These are phyloP conservation scores for Styela plicata DNA, from an alignment of 23 tunicate genomes.

Conservation along the genomic window DNA sequence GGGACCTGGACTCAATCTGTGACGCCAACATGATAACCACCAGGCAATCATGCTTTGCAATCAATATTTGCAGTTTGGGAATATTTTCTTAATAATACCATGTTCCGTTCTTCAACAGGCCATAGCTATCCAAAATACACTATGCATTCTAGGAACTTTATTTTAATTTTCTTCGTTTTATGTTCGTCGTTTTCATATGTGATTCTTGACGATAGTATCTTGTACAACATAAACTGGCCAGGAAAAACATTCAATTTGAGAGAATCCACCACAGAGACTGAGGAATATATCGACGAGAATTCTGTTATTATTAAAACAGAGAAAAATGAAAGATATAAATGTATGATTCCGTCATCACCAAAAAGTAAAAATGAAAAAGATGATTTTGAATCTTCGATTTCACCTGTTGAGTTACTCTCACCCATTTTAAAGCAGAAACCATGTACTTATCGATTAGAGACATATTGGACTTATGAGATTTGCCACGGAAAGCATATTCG, in stretches of 20 bases:
- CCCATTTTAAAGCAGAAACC: constrained; percentile 48
- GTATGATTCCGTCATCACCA: constrained; percentile 55
- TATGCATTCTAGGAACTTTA: too few relatives aligned
- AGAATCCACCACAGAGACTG: background rate
- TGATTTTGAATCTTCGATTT: background rate
- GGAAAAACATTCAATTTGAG: constrained; percentile 10
- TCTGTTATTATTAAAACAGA: constrained; percentile 61
- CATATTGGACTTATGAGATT: constrained; percentile 94
- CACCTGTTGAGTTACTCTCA: constrained; percentile 45
- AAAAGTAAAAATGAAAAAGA: background rate
- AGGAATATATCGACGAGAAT: constrained; percentile 43
- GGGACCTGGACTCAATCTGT: too few relatives aligned
- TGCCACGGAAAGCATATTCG: constrained; percentile 90
- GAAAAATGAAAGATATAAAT: constrained; percentile 73
- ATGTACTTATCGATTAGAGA: constrained; percentile 51
- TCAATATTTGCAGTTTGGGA: too few relatives aligned
- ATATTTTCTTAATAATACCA: too few relatives aligned
- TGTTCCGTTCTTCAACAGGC: too few relatives aligned
- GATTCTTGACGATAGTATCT: constrained; percentile 2
- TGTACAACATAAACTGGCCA: constrained; percentile 26
- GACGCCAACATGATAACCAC: too few relatives aligned
- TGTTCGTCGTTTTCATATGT: background rate
- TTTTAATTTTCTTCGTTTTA: too few relatives aligned
- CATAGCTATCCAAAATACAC: too few relatives aligned
- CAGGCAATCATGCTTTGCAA: too few relatives aligned